Evolutionary conservation across 1,140 invertebrate genomes (phyloP).

Genomic region (Tigriopus japonicus): DNA sequence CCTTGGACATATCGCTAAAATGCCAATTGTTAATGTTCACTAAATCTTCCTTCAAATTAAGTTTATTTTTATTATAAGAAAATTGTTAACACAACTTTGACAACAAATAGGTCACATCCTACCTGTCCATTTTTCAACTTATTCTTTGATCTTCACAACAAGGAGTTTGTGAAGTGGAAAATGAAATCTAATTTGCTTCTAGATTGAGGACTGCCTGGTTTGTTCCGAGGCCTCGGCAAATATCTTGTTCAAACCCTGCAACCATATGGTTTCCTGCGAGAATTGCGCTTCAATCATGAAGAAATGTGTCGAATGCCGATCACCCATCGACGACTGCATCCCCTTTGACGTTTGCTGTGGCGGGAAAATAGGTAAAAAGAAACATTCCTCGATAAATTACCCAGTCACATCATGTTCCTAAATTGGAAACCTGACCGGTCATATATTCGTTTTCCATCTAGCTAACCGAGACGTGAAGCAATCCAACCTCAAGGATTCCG

Average conservation of each 20-base stretch:
- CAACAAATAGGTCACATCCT: background rate
- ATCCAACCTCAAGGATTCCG: constrained; percentile 16
- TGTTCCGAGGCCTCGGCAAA: constrained; percentile 82
- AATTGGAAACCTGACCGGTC: too few species aligned
- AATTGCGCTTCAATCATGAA: constrained; percentile 82
- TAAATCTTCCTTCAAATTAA: too few species aligned
- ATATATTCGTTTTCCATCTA: too few species aligned
- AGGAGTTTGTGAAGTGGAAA: background rate
- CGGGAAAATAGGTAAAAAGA: constrained; percentile 17
- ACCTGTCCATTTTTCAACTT: background rate
- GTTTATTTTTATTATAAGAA: too few species aligned
- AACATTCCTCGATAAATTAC: too few species aligned
- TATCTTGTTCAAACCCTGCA: constrained; percentile 78
- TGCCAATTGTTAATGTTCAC: too few species aligned
- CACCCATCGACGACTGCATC: constrained; percentile 45
- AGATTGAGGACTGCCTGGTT: constrained; percentile 89
- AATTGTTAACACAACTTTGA: too few species aligned
- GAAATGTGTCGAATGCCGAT: constrained; percentile 82
- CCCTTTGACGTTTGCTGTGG: constrained; percentile 22
- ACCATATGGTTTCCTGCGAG: constrained; percentile 85
- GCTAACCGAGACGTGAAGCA: constrained; percentile 1
- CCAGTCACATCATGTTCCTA: too few species aligned
- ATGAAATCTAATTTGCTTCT: constrained; percentile 20
- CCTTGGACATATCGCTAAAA: too few species aligned
- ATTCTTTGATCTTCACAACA: background rate